A percentile compares a stretch with the other conserved stretches of the same genome.
These are phyloP conservation scores for Eupithecia insigniata DNA, from an alignment of 2,888 invertebrate species.

Conservation along the genomic window DNA sequence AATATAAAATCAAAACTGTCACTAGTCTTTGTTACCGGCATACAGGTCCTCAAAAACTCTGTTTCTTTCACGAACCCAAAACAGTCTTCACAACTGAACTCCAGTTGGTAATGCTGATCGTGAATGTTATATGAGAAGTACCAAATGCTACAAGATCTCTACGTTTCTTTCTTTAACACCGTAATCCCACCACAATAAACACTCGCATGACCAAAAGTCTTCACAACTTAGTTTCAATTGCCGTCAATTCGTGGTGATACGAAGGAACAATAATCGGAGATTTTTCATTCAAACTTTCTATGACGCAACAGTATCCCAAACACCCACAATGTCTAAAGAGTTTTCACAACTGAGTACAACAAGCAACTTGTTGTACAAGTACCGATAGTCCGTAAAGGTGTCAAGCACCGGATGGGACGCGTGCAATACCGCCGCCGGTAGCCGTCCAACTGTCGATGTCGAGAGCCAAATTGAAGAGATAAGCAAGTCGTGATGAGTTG, in stretches of 20 bases:
- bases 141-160: not conserved
- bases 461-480: conserved; percentile 32
- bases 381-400: not conserved
- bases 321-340: not conserved
- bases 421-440: conserved; percentile 47
- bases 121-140: not conserved
- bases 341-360: not conserved
- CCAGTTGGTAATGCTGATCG: not conserved
- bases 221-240: not conserved
- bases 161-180: not conserved
- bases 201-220: not conserved
- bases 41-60: not conserved
- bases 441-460: conserved; percentile 44
- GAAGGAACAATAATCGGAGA: not conserved
- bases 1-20: not conserved
- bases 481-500: conserved; percentile 35
- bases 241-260: not conserved
- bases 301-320: not conserved
- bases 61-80: not conserved
- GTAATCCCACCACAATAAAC: not conserved
- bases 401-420: conserved; percentile 28
- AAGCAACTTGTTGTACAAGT: conserved; percentile 5
- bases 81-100: not conserved
- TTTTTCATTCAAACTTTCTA: not conserved
- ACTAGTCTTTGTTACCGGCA: not conserved